Base-by-base conservation (phyloP, 2,113 vertebrate species). In the Holacanthus passer region DNA sequence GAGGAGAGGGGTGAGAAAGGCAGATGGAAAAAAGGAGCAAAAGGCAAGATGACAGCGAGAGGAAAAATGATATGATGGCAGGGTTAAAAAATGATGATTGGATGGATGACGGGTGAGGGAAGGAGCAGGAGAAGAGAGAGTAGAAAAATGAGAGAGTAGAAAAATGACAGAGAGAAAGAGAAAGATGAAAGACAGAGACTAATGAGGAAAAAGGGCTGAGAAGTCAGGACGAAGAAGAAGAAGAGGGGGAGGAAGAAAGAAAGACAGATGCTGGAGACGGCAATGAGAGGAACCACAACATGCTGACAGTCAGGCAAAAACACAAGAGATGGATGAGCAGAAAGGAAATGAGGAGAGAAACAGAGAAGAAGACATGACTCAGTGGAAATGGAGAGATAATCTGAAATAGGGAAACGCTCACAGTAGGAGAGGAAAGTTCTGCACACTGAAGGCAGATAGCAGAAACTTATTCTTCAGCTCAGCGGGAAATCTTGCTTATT, bases 221-320 rank as follows among this genome's bases (percentile, higher is more conserved):
- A 73, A 45, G 41, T 35, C 27, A 45, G 68, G 22, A 60, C 13
- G 48, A 71, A 67, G 31, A 70, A 22, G 7, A 55, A 22, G 4
- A 62, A n/a, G 48, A 24, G 17, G 72, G 63, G n/a, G 35, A 31
- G 19, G 29, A 45, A 79, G 63, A 60, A 45, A 81, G 68, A 83
- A 52, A 59, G 48, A 52, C 8, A 0, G 43, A 52, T 68, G 55
- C 43, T 66, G 50, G 37, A 60, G 35, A 87, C 29, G 39, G 45
- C 72, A 76, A 69, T 72, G 37, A 68, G 78, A 86, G 67, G 58
- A 77, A 85, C 62, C 52, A 73, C 78, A 85, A 73, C 70, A 64
- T 69, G 81, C 85, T 86, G 88, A 89, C 87, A 83, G 81, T 73
- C 32, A 52, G 68, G 32, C 52, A 4, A 84, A 86, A 75, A 88